These are phyloP conservation scores for Molanna angustata DNA, from an alignment of 2,888 invertebrate genomes.

Conservation along the genomic window DNA sequence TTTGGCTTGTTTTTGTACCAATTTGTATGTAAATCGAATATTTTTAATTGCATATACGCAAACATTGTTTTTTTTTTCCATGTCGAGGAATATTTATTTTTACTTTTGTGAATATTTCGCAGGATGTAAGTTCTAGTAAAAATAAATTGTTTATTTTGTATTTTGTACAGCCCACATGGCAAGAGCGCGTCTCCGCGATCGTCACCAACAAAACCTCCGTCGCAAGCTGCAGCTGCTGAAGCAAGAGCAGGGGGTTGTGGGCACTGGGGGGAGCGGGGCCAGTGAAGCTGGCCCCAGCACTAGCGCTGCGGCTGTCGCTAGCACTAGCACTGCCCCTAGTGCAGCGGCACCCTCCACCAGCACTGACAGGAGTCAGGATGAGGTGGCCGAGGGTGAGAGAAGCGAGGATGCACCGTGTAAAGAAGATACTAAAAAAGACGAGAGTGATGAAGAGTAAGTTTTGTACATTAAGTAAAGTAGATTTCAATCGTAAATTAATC, in stretches of 20 bases:
- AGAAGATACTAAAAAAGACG: constrained; percentile 37
- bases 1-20: no score
- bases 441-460: constrained; percentile 42
- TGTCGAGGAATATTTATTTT: no score
- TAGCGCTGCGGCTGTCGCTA: constrained; percentile 31
- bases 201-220: constrained; percentile 86
- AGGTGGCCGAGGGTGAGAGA: no score
- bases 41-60: no score
- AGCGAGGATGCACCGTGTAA: no score
- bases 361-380: constrained; percentile 4
- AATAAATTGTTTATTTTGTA: neutral
- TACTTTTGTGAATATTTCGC: no score
- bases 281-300: constrained; percentile 16
- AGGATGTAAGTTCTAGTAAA: no score
- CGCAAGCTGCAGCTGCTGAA: constrained; percentile 88
- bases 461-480: no score
- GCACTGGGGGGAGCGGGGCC: constrained; percentile 10
- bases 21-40: no score
- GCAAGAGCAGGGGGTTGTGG: constrained; percentile 71
- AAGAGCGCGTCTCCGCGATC: constrained; percentile 84
- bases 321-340: constrained; percentile 19
- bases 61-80: no score
- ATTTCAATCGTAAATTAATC: no score
- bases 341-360: constrained; percentile 9
- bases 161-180: constrained; percentile 79